A percentile compares a stretch with the other conserved stretches of the same genome.
phyloP scores from a whole-genome alignment of 2,113 vertebrate species.

The Chinchilla lanigera region DNA sequence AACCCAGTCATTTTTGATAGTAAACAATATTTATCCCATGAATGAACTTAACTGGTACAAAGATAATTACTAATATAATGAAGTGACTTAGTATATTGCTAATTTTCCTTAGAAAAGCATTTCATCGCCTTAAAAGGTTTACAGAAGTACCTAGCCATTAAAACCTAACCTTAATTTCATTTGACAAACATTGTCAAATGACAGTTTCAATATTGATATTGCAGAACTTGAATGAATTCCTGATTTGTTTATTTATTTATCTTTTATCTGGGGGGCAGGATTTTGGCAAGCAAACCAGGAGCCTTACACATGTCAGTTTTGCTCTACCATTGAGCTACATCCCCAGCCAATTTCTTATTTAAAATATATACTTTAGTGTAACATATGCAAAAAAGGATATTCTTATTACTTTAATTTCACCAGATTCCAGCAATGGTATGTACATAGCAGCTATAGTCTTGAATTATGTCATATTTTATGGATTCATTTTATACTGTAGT shows the following conservation, averaged over 20 bases:
- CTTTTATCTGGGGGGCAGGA: background rate
- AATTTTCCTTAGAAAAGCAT: background rate
- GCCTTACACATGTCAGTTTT: background rate
- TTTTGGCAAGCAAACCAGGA: background rate
- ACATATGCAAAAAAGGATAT: background rate
- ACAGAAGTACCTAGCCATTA: background rate
- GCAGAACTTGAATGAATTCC: background rate
- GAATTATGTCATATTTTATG: background rate
- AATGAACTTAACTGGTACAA: background rate
- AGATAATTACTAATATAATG: conserved; percentile 7
- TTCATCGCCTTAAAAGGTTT: conserved; percentile 14
- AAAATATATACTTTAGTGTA: background rate
- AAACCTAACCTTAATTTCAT: background rate
- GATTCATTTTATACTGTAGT: background rate
- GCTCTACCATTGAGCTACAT: background rate
- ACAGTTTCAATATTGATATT: background rate
- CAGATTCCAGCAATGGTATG: background rate
- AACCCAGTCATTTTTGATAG: background rate
- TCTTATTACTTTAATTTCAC: background rate
- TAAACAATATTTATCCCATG: background rate
- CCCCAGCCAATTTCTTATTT: background rate
- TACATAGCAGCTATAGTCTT: background rate
- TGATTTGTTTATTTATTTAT: background rate
- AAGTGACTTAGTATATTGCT: background rate
- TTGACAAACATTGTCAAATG: background rate